These are phyloP conservation scores for Eupithecia inturbata DNA, from an alignment of 2,888 invertebrate species.

Conservation along the genomic window DNA sequence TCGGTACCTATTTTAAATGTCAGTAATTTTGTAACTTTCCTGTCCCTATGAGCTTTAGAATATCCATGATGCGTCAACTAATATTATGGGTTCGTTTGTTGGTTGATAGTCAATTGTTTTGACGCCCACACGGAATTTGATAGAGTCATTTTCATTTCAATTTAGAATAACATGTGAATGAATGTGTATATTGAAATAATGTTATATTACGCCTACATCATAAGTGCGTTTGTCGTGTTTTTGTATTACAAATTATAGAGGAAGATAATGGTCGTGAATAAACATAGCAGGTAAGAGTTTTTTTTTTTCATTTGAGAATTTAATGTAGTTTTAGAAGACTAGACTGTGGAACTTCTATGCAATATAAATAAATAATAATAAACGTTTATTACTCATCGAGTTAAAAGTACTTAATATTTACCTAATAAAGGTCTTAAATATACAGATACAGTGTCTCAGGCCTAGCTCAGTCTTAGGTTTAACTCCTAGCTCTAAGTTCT, in stretches of 20 bases:
- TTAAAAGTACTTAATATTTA: too few relatives aligned
- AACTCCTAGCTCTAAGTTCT: background rate
- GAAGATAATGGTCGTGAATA: background rate
- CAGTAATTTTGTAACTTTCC: constrained; percentile 7
- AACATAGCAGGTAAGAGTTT: background rate
- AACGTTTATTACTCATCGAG: background rate
- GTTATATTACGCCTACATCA: constrained; percentile 30
- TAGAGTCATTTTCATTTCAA: constrained; percentile 46
- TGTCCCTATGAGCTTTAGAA: background rate
- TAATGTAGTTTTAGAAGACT: background rate
- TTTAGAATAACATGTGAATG: constrained; percentile 38
- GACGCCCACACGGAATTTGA: constrained; percentile 38
- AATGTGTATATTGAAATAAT: constrained; percentile 31
- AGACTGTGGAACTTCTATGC: background rate
- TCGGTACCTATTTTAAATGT: background rate
- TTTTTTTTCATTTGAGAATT: constrained; percentile 5
- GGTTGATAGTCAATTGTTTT: constrained; percentile 25
- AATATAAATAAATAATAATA: background rate
- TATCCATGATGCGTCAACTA: constrained; percentile 8
- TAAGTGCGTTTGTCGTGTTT: constrained; percentile 27
- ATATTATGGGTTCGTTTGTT: constrained; percentile 8
- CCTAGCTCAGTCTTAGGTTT: background rate
- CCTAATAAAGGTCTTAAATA: background rate
- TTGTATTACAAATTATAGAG: constrained; percentile 26
- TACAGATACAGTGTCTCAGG: background rate